Base-by-base conservation (phyloP, 2,797 vertebrate genomes). In the Synaphobranchus kaupii region DNA sequence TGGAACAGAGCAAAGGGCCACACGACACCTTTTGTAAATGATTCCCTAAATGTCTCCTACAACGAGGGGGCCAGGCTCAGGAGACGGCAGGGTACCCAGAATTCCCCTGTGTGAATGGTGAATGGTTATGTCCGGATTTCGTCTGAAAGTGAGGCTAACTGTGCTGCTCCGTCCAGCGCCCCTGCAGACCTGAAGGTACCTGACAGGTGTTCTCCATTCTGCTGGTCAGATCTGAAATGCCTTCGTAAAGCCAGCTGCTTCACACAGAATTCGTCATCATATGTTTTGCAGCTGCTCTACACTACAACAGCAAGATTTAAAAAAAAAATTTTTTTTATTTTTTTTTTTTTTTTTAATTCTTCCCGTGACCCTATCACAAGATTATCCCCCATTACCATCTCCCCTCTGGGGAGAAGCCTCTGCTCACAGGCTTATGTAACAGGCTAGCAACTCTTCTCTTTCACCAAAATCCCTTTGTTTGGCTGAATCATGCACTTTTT, bases 1-100 rank as follows among this genome's bases (percentile, higher is more conserved):
- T 84, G 88, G 89, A 82, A 84, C 68, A 90, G 87, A 80, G 71
- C 83, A 87, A 44, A 86, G 88, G 88, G 48, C 39, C 39, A 39
- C 88, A 85, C 28, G 82, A 48, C 44, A 48, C 88, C 80, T 54
- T 68, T 86, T 91, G 91, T 93, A 92, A 93, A 93, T 92, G 82
- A 94, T 93, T 94, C 90, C 87, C 90, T 89, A 92, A 93, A 81
- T 90, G 22, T 86, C 22, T 81, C 89, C 81, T 54, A 90, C 91
- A 86, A 90, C 87, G 88, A 90, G 91, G 89, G 93, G 90, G 90
- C 2, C 90, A 88, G 89, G 91, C 92, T 91, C 85, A 91, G 90
- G 90, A 85, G 86, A 91, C 87, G 73, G 86, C 87, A 31, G 52
- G 9, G 48, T 2, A 17, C 73, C 56, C 85, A 63, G 86, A 86